Evolutionary conservation across 2,113 vertebrate species (phyloP).

Genomic region (Carlito syrichta): DNA sequence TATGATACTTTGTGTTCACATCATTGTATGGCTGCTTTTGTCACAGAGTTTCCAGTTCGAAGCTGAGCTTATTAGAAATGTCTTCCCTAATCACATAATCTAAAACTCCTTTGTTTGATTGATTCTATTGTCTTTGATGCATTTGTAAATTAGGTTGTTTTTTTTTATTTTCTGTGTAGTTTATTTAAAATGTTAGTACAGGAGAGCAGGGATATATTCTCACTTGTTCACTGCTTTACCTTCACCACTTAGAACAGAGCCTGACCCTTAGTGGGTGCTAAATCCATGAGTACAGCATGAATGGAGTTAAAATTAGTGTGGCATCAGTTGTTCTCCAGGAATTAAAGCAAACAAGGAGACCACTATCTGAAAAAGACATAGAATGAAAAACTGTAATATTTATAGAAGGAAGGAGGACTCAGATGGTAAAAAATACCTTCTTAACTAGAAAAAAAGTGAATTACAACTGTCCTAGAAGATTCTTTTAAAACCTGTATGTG

Average conservation of each 20-base stretch:
- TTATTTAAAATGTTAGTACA: not conserved
- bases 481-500: not conserved
- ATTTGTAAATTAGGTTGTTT: not conserved
- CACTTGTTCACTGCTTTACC: not conserved
- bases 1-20: not conserved
- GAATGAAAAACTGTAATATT: not conserved
- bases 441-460: not conserved
- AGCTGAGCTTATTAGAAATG: not conserved
- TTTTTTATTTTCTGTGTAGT: not conserved
- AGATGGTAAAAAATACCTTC: not conserved
- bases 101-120: not conserved
- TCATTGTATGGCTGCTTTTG: not conserved
- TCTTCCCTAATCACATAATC: not conserved
- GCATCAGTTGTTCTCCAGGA: not conserved
- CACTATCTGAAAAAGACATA: not conserved
- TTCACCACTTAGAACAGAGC: not conserved
- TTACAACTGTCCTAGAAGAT: not conserved
- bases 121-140: not conserved
- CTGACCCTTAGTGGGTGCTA: not conserved
- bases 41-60: not conserved
- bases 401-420: not conserved
- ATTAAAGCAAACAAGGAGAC: not conserved
- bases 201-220: not conserved
- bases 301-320: not conserved
- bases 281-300: not conserved